These are phyloP conservation scores for Oscheius sp. DNA, from an alignment of 2,888 invertebrate species.

Conservation along the genomic window DNA sequence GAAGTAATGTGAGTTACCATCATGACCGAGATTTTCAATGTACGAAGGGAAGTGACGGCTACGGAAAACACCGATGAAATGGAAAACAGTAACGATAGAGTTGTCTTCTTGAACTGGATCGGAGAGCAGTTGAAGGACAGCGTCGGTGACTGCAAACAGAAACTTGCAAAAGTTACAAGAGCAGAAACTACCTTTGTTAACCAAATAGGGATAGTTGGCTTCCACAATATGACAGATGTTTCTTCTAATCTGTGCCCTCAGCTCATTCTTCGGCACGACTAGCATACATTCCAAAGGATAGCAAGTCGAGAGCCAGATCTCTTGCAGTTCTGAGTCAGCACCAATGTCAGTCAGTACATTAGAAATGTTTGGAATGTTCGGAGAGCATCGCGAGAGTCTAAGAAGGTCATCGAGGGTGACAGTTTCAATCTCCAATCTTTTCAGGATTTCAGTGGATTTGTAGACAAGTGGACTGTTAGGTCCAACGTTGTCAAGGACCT, in stretches of 20 bases:
- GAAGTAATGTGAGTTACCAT: constrained; percentile 38
- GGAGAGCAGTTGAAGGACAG: constrained; percentile 48
- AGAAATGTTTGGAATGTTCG: constrained; percentile 64
- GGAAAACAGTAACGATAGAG: constrained; percentile 50
- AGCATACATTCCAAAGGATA: constrained; percentile 59
- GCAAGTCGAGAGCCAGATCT: constrained; percentile 68
- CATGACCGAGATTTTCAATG: constrained; percentile 59
- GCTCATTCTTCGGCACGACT: constrained; percentile 61
- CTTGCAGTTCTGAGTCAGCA: constrained; percentile 64
- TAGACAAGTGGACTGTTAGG: constrained; percentile 76
- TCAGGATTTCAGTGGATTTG: constrained; percentile 75
- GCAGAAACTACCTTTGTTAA: constrained; percentile 44
- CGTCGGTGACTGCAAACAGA: constrained; percentile 53
- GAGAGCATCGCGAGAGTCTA: constrained; percentile 72
- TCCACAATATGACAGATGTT: constrained; percentile 58
- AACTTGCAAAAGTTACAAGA: not conserved
- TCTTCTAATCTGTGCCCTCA: constrained; percentile 50
- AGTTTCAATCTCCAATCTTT: constrained; percentile 76
- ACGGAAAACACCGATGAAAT: constrained; percentile 60
- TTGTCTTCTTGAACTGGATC: constrained; percentile 43
- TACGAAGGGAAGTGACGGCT: constrained; percentile 58
- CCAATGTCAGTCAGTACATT: constrained; percentile 66
- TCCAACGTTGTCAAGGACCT: constrained; percentile 57
- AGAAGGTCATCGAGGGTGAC: constrained; percentile 75
- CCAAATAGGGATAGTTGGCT: constrained; percentile 56